phyloP scores from a whole-genome alignment of 1,140 invertebrate species.

The Aphelinus atriplicis region DNA sequence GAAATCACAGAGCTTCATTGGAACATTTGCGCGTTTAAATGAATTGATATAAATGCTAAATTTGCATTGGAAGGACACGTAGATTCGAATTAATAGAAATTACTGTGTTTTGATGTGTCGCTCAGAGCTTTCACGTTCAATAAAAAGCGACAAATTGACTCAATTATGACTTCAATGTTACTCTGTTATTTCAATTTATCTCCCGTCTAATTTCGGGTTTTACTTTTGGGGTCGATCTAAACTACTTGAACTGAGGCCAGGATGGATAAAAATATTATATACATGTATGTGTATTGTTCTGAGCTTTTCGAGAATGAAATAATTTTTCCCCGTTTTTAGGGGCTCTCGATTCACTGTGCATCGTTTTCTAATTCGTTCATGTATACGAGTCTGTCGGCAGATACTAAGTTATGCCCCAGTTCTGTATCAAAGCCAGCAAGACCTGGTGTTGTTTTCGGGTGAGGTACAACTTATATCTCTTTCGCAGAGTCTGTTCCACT shows the following conservation, averaged over 20 bases:
- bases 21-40: too few species aligned
- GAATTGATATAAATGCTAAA: too few species aligned
- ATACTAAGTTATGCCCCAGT: neutral
- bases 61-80: too few species aligned
- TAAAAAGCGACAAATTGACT: too few species aligned
- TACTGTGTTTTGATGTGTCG: too few species aligned
- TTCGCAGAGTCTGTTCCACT: conserved; percentile 30
- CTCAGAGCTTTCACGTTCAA: too few species aligned
- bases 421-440: neutral
- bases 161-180: neutral
- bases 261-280: neutral
- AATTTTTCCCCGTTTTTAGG: conserved; percentile 44
- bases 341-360: conserved; percentile 36
- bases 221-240: conserved; percentile 1
- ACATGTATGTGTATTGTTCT: conserved; percentile 7
- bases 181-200: conserved; percentile 2
- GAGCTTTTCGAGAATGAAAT: conserved; percentile 19
- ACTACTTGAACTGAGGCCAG: conserved; percentile 14
- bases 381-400: conserved; percentile 31
- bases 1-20: neutral
- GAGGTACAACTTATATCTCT: conserved; percentile 18
- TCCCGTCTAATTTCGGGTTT: conserved; percentile 13
- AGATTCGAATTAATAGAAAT: too few species aligned
- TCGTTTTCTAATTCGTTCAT: conserved; percentile 12
- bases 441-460: conserved; percentile 9